These are phyloP conservation scores for Halcyon malimbica DNA, from an alignment of 2,113 vertebrate species.

Conservation along the genomic window DNA sequence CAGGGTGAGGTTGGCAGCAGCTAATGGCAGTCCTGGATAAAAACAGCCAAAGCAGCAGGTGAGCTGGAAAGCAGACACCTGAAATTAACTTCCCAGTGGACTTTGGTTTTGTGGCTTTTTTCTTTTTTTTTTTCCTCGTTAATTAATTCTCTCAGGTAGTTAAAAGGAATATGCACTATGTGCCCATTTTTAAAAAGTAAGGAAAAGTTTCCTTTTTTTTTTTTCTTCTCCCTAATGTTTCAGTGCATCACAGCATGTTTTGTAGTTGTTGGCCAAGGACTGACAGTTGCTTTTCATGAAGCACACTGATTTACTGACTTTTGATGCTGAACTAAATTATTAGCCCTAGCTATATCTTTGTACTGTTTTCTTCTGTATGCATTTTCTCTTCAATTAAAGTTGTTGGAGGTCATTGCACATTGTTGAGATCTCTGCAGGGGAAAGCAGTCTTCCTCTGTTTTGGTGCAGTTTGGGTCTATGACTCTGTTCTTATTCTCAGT, in stretches of 20 bases:
- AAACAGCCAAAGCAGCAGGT: slow-evolving; percentile 4
- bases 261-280: not conserved
- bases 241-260: not conserved
- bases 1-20: not conserved
- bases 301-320: not conserved
- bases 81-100: not conserved
- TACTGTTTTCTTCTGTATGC: not conserved
- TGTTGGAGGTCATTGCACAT: not conserved
- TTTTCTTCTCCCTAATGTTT: not conserved
- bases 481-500: not conserved
- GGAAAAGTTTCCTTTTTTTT: not conserved
- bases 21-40: not conserved
- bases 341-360: not conserved
- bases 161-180: not conserved
- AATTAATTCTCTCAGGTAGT: slow-evolving; percentile 19
- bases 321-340: slow-evolving; percentile 17
- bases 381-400: slow-evolving; percentile 25
- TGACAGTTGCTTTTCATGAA: not conserved
- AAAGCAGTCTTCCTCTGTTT: not conserved
- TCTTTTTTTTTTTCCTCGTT: rapidly evolving
- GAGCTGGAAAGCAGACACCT: not conserved
- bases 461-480: not conserved
- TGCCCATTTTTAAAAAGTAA: not conserved
- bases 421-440: not conserved
- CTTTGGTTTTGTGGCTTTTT: not conserved